A percentile compares a stretch with the other conserved stretches of the same genome.
Evolutionary conservation across 2,113 vertebrate genomes (phyloP).

Genomic region (Vidua chalybeata): DNA sequence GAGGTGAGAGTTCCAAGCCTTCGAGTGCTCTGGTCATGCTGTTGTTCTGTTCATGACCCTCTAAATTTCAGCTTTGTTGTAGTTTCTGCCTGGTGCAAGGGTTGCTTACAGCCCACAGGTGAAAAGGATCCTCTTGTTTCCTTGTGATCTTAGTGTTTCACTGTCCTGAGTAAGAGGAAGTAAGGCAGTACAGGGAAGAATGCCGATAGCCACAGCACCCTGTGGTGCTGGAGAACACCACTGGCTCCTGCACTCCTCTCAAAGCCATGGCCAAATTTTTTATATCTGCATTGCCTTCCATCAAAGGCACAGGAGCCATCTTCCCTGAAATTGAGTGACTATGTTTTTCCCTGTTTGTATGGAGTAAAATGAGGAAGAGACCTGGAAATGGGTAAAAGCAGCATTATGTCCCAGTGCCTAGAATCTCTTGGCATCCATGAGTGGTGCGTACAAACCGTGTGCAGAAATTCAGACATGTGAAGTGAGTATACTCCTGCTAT

Average conservation of each 20-base stretch:
- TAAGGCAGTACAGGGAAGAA: background rate
- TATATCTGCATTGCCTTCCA: background rate
- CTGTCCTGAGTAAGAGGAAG: background rate
- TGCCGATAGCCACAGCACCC: background rate
- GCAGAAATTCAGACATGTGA: background rate
- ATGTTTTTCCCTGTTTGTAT: background rate
- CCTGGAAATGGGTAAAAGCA: background rate
- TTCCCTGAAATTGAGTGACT: background rate
- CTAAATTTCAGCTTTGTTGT: background rate
- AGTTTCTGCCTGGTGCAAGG: background rate
- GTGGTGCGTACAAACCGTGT: background rate
- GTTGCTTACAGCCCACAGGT: background rate
- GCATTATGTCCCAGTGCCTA: background rate
- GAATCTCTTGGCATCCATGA: background rate
- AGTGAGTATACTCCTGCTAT: background rate
- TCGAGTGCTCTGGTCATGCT: background rate
- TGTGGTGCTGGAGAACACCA: background rate
- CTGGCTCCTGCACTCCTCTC: background rate
- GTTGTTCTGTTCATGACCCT: background rate
- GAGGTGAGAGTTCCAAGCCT: background rate
- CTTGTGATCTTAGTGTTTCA: background rate
- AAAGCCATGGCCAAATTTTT: rapidly evolving
- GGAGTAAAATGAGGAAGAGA: background rate
- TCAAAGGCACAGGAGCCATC: background rate
- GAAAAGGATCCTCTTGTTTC: background rate